Evolutionary conservation across 2,113 vertebrate genomes (phyloP).

Genomic region (Leucosticte australis): DNA sequence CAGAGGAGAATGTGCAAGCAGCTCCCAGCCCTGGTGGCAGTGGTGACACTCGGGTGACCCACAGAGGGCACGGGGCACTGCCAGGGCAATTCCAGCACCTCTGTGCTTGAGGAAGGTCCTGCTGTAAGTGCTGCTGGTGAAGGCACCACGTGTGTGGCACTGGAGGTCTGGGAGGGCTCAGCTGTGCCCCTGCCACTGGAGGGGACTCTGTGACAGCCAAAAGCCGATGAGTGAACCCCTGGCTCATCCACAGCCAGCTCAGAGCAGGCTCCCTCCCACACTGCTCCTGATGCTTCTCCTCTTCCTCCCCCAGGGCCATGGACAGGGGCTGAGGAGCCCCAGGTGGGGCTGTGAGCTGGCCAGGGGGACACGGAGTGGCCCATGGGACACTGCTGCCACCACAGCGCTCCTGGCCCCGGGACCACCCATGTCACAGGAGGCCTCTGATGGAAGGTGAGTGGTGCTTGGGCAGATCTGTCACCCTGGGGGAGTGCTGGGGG

Average conservation of each 20-base stretch:
- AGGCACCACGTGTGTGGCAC: background rate
- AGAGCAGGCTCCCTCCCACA: background rate
- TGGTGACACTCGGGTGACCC: background rate
- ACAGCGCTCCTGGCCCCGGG: accelerated
- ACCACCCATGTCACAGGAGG: background rate
- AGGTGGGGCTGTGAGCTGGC: background rate
- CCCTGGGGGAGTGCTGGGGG: background rate
- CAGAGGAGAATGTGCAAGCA: accelerated
- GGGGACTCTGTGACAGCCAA: background rate
- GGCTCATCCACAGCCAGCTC: background rate
- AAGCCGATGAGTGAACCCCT: background rate
- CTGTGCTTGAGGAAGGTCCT: background rate
- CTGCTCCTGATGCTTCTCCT: background rate
- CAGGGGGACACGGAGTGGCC: accelerated
- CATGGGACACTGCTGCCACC: background rate
- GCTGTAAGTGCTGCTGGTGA: background rate
- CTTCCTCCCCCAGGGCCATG: background rate
- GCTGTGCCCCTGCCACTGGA: background rate
- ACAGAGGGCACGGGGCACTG: background rate
- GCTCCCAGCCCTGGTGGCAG: background rate
- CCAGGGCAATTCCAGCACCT: background rate
- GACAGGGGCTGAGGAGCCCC: background rate
- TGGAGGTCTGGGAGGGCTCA: background rate
- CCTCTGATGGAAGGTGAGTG: slow-evolving; percentile 62
- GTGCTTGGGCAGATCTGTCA: background rate